Base-by-base conservation (phyloP, 2,888 invertebrate genomes). In the Synanthedon myopaeformis region DNA sequence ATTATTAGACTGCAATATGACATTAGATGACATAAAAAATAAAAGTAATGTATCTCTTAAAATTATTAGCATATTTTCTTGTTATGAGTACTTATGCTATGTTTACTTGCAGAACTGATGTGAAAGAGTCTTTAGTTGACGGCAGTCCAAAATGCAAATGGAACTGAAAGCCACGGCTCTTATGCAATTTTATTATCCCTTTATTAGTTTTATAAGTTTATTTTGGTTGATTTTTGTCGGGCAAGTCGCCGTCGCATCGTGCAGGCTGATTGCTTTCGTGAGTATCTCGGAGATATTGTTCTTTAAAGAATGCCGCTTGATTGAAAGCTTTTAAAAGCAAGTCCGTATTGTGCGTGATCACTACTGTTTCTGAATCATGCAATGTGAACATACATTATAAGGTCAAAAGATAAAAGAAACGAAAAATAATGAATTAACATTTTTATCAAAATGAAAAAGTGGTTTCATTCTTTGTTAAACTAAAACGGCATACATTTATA, bases 201-300 rank as follows among this genome's bases (percentile, higher is more conserved):
- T 51, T 51, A 51, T 35, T 51, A 35, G 28, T 51, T 28, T 51
- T 41, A 23, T 51, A 49, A 49, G 17, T 51, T 51, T 41, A 49
- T 49, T 51, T 51, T 35, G 11, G 35, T 41, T 35, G n/a, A 35
- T 56, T 55, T 58, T 61, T 63, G 60, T 66, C 65, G 68, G 65
- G 23, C 61, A 53, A 59, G 60, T 14, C 59, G 55, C 61, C 57
- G 57, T 53, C 41, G 60, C 71, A 69, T 71, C 76, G 73, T 75
- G 73, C 67, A 56, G 66, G 64, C 65, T 82, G 82, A 83, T 83
- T 82, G 82, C 72, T 63, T 81, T 79, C 83, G 82, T 83, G 82
- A 77, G 79, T 66, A 62, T 66, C 63, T 59, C 57, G 59, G 61
- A 72, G 79, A 82, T 81, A 80, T 78, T 76, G 75, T 76, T 75